Conservation (phyloP, 2,888 invertebrate genomes). For the Abscondita cerata region DNA sequence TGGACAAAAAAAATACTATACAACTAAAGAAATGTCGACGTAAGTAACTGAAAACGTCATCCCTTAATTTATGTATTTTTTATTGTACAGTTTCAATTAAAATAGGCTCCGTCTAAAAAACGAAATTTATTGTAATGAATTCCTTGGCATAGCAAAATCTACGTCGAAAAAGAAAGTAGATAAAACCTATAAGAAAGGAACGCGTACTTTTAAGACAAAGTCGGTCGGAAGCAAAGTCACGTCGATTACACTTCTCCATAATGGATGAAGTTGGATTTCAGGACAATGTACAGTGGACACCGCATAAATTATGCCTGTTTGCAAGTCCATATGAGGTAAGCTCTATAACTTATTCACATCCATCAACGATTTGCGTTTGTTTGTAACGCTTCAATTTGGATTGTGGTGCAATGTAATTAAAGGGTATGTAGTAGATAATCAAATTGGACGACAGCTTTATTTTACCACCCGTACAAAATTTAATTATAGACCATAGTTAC, state of each 20-base stretch:
- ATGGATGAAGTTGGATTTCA: conserved; percentile 48
- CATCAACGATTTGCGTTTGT: conserved; percentile 31
- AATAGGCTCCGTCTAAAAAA: no score
- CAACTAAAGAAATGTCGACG: no score
- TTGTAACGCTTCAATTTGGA: conserved; percentile 21
- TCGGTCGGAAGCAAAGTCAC: conserved; percentile 40
- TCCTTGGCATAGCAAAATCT: no score
- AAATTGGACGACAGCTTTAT: conserved; percentile 32
- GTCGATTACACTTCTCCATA: conserved; percentile 46
- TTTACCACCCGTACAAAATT: conserved; percentile 16
- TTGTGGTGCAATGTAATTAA: conserved; percentile 28
- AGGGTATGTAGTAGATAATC: conserved; percentile 25
- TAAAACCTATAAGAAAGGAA: conserved; percentile 23
- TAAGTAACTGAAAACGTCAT: no score
- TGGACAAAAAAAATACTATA: no score
- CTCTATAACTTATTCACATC: conserved; percentile 38
- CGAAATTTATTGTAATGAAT: no score
- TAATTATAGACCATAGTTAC: conserved; percentile 20
- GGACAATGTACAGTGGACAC: conserved; percentile 46
- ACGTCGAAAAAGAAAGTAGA: no score
- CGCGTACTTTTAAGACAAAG: conserved; percentile 33
- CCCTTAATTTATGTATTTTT: no score
- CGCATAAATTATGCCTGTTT: conserved; percentile 43
- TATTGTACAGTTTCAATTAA: no score
- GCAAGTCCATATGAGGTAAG: conserved; percentile 14